phyloP scores from a whole-genome alignment of 2,113 vertebrate species.

The Hydrochoerus hydrochaeris region DNA sequence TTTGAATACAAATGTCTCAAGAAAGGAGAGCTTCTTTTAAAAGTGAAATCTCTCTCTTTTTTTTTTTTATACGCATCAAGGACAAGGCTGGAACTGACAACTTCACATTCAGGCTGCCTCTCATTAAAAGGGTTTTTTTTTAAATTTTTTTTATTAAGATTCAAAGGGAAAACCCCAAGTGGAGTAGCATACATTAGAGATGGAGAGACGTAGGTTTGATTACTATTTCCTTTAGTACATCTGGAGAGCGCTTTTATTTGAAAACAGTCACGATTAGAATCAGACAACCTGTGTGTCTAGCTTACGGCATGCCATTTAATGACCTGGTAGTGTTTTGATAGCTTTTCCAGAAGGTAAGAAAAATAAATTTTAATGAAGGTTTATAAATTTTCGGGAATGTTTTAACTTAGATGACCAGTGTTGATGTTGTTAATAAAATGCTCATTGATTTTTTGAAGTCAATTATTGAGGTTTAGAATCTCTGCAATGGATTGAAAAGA shows the following conservation, averaged over 20 bases:
- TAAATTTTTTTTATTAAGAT: conserved; percentile 83
- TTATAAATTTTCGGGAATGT: conserved; percentile 69
- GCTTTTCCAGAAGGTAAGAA: not conserved
- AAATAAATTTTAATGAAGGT: conserved; percentile 63
- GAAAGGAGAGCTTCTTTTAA: conserved; percentile 83
- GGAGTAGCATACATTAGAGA: conserved; percentile 77
- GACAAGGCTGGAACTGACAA: conserved; percentile 77
- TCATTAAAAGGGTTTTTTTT: conserved; percentile 77
- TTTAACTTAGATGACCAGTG: conserved; percentile 60
- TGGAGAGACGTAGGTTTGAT: conserved; percentile 72
- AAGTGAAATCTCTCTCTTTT: conserved; percentile 79
- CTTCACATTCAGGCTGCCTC: conserved; percentile 78
- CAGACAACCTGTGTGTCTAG: not conserved
- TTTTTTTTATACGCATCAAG: conserved; percentile 72
- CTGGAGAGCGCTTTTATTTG: conserved; percentile 66
- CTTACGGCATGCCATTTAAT: not conserved
- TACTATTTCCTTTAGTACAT: conserved; percentile 69
- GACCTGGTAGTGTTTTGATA: not conserved
- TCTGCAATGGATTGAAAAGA: conserved; percentile 48
- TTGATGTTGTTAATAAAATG: conserved; percentile 43
- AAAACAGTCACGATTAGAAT: conserved; percentile 75
- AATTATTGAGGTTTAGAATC: conserved; percentile 55
- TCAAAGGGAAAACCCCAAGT: conserved; percentile 78
- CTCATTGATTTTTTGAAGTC: conserved; percentile 48
- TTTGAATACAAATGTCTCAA: conserved; percentile 87